A percentile compares a stretch with the other conserved stretches of the same genome.
These are phyloP conservation scores for Holothuria leucospilota DNA, from an alignment of 53 echinoderm and acorn worm genomes.

Conservation along the genomic window DNA sequence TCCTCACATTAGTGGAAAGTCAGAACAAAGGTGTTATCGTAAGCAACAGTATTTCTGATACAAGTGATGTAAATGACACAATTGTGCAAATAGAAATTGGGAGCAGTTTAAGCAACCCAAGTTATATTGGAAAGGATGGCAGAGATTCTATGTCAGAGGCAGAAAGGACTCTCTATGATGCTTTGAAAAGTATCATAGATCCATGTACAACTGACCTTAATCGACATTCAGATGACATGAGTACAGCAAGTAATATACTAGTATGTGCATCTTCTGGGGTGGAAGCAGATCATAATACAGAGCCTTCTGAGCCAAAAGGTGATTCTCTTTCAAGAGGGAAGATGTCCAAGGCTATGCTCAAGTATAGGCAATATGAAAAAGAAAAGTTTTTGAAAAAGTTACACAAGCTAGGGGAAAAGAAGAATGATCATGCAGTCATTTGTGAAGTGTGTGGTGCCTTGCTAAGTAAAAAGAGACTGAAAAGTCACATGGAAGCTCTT, in stretches of 20 bases:
- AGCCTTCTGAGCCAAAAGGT: no score
- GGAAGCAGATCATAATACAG: no score
- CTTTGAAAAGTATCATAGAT: slow-evolving; percentile 8
- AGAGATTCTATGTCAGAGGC: slow-evolving; percentile 8
- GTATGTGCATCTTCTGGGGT: no score
- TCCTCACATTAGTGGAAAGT: no score
- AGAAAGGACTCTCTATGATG: slow-evolving; percentile 29
- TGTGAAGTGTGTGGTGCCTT: slow-evolving; percentile 32
- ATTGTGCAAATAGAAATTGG: no score
- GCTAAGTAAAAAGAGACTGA: not conserved
- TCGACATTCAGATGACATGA: no score
- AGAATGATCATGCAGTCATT: not conserved
- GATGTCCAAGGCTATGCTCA: slow-evolving; percentile 9
- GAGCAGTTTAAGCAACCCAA: no score
- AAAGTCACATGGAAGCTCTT: not conserved
- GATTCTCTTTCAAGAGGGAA: no score
- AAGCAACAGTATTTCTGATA: no score
- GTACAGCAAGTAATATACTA: no score
- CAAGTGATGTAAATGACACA: no score
- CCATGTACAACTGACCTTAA: not conserved
- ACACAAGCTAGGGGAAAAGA: not conserved
- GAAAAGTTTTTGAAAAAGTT: slow-evolving; percentile 6
- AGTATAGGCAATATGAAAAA: slow-evolving; percentile 18
- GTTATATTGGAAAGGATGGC: not conserved
- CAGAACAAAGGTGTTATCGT: no score